phyloP scores from a whole-genome alignment of 2,113 vertebrate genomes.

The Phrynosoma blainvillii region DNA sequence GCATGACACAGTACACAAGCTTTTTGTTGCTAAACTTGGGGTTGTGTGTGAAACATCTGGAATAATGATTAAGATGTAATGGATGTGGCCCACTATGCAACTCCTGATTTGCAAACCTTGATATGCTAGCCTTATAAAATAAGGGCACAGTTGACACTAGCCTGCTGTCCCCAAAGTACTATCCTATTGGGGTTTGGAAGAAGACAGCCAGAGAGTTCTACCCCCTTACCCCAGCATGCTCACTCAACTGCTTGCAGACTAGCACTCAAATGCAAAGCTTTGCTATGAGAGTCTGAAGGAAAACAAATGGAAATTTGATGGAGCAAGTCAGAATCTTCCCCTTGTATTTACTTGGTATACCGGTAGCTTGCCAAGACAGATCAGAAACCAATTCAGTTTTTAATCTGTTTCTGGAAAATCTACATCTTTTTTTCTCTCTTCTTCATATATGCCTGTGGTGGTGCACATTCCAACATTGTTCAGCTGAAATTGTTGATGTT shows the following conservation, averaged over 20 bases:
- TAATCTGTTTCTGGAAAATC: too few relatives aligned
- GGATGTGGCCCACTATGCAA: background rate
- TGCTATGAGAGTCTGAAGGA: background rate
- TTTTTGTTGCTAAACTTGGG: background rate
- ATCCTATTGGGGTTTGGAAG: background rate
- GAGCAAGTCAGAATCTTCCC: background rate
- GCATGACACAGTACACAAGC: background rate
- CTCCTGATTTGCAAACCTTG: background rate
- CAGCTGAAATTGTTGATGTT: too few relatives aligned
- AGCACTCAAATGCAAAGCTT: background rate
- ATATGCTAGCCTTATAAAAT: background rate
- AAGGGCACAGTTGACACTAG: background rate
- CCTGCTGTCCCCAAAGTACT: too few relatives aligned
- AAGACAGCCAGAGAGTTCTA: background rate
- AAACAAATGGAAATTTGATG: background rate
- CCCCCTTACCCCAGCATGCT: background rate
- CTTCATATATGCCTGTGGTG: too few relatives aligned
- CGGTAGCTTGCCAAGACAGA: background rate
- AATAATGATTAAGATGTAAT: background rate
- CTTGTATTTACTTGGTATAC: background rate
- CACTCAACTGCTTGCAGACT: background rate
- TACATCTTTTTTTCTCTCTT: too few relatives aligned
- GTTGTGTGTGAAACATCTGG: background rate
- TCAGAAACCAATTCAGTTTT: background rate
- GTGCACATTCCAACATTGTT: too few relatives aligned